Conservation (phyloP, 2,113 vertebrate species). For the Ptyas mucosa region DNA sequence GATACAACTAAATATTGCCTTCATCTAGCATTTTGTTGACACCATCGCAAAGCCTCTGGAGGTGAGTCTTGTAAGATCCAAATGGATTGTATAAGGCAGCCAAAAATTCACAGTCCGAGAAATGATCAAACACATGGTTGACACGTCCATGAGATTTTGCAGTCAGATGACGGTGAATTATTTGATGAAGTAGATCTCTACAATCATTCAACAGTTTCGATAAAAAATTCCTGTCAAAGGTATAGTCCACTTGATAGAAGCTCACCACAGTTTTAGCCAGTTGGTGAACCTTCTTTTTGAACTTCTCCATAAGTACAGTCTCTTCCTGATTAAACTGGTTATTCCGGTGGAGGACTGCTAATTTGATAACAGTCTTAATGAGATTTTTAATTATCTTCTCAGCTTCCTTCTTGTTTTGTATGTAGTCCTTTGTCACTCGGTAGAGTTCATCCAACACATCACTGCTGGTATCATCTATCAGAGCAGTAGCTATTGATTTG, state of each 20-base stretch:
- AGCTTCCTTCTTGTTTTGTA: slow-evolving; percentile 79
- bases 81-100: slow-evolving; percentile 83
- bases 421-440: slow-evolving; percentile 79
- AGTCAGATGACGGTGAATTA: slow-evolving; percentile 83
- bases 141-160: slow-evolving; percentile 81
- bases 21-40: slow-evolving; percentile 87
- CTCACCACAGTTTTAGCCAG: slow-evolving; percentile 85
- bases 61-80: slow-evolving; percentile 76
- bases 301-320: slow-evolving; percentile 76
- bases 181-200: slow-evolving; percentile 77
- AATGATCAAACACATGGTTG: slow-evolving; percentile 84
- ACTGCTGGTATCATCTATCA: slow-evolving; percentile 85
- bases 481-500: slow-evolving; percentile 80
- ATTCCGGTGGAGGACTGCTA: slow-evolving; percentile 82
- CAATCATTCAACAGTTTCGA: slow-evolving; percentile 77
- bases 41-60: slow-evolving; percentile 82
- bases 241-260: slow-evolving; percentile 85
- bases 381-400: slow-evolving; percentile 85
- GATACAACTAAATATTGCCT: slow-evolving; percentile 72
- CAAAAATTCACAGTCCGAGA: slow-evolving; percentile 83
- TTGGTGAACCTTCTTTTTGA: slow-evolving; percentile 86
- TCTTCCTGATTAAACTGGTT: slow-evolving; percentile 83
- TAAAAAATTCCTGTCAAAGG: slow-evolving; percentile 80
- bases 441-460: slow-evolving; percentile 85
- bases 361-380: slow-evolving; percentile 83